These are phyloP conservation scores for Lucinisca nassula DNA, from an alignment of 2,888 invertebrate species.

Conservation along the genomic window DNA sequence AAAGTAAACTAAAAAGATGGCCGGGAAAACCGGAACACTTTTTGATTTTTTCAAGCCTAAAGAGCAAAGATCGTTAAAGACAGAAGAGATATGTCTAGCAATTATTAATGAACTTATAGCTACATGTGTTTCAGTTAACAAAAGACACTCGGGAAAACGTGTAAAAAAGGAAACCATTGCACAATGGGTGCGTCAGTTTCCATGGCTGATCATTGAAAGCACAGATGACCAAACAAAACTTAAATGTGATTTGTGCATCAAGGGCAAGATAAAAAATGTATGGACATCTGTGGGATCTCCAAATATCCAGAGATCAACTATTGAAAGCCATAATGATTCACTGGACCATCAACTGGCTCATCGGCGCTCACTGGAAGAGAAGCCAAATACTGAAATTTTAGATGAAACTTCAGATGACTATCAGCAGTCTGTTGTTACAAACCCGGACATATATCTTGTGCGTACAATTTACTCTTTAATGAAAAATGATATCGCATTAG, in stretches of 20 bases:
- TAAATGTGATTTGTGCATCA: not conserved
- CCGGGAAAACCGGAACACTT: too few species aligned
- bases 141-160: not conserved
- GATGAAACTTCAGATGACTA: not conserved
- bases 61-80: too few species aligned
- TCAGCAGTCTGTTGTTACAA: too few species aligned
- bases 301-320: slow-evolving; percentile 15
- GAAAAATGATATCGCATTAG: slow-evolving; percentile 43
- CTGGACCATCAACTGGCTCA: not conserved
- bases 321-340: not conserved
- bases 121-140: too few species aligned
- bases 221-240: not conserved
- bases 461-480: slow-evolving; percentile 37
- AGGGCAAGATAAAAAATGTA: not conserved
- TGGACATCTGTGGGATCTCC: slow-evolving; percentile 14
- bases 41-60: too few species aligned
- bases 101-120: too few species aligned
- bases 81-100: too few species aligned
- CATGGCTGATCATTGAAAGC: not conserved
- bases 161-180: not conserved
- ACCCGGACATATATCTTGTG: slow-evolving; percentile 20
- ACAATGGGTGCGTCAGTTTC: not conserved
- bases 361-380: too few species aligned
- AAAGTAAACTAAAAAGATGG: too few species aligned
- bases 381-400: not conserved